phyloP scores from a whole-genome alignment of 2,797 vertebrate species.

The Huso huso region DNA sequence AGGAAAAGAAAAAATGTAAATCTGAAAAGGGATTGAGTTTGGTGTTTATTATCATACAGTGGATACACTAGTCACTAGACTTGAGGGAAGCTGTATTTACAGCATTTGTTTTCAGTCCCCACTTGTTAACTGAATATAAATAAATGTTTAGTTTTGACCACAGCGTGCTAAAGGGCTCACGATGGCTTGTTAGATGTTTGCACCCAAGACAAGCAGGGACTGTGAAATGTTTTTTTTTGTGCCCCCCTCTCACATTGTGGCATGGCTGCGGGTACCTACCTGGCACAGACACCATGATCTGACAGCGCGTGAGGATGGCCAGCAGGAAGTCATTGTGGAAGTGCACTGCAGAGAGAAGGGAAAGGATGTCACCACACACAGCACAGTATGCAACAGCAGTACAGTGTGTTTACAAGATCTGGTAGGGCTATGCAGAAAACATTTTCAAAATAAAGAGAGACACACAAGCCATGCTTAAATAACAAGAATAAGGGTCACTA shows the following conservation, averaged over 20 bases:
- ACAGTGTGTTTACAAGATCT: neutral
- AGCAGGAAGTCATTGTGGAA: constrained; percentile 95
- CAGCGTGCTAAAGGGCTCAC: neutral
- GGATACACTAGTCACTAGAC: too few species aligned
- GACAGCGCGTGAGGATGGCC: constrained; percentile 93
- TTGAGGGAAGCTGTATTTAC: too few species aligned
- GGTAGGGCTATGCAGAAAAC: neutral
- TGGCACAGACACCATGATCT: constrained; percentile 84
- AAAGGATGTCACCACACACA: neutral
- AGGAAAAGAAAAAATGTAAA: too few species aligned
- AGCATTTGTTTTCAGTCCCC: too few species aligned
- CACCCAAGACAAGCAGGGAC: neutral
- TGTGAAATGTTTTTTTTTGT: too few species aligned
- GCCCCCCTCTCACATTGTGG: too few species aligned
- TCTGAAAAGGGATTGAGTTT: too few species aligned
- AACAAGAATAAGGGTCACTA: too few species aligned
- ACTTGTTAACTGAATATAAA: too few species aligned
- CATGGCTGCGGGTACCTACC: constrained; percentile 44
- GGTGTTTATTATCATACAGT: too few species aligned
- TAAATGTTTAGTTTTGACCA: neutral
- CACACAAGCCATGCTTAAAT: neutral
- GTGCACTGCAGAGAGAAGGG: constrained; percentile 64
- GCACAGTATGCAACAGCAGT: too few species aligned
- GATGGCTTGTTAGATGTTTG: too few species aligned
- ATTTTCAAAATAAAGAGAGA: neutral